A percentile compares a stretch with the other conserved stretches of the same genome.
These are phyloP conservation scores for Channallabes apus DNA, from an alignment of 2,797 vertebrate species.

Conservation along the genomic window DNA sequence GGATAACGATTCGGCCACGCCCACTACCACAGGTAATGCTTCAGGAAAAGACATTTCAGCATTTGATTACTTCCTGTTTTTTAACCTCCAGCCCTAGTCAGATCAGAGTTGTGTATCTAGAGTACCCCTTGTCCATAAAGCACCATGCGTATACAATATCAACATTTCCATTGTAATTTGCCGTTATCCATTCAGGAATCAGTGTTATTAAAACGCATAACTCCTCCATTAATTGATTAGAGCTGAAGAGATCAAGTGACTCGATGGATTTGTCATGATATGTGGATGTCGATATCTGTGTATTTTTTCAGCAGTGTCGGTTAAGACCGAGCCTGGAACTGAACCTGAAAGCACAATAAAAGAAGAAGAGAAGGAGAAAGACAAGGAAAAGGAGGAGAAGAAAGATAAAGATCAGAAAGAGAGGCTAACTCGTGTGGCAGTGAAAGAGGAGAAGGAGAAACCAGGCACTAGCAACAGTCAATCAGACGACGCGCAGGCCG, in stretches of 20 bases:
- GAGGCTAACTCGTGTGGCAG: slow-evolving; percentile 62
- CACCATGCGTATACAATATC: not conserved
- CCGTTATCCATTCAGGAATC: not conserved
- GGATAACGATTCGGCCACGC: slow-evolving; percentile 77
- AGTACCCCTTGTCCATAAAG: not conserved
- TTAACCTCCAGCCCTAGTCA: not conserved
- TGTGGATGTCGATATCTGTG: not conserved
- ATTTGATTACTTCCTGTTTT: not conserved
- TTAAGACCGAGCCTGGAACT: slow-evolving; percentile 71
- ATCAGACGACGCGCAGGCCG: slow-evolving; percentile 66
- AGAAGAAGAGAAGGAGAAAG: slow-evolving; percentile 85
- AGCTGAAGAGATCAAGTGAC: not conserved
- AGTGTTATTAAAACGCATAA: not conserved
- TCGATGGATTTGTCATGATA: not conserved
- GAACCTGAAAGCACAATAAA: slow-evolving; percentile 81
- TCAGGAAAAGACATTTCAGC: not conserved
- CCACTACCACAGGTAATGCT: slow-evolving; percentile 69
- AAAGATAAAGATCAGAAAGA: slow-evolving; percentile 75
- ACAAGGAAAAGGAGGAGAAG: slow-evolving; percentile 76
- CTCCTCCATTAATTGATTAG: not conserved
- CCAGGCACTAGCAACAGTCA: slow-evolving; percentile 70
- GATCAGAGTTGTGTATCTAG: not conserved
- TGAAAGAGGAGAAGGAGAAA: slow-evolving; percentile 78
- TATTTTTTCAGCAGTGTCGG: slow-evolving; percentile 57
- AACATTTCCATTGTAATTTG: not conserved